These are phyloP conservation scores for Falco punctatus DNA, from an alignment of 2,113 vertebrate species.

Conservation along the genomic window DNA sequence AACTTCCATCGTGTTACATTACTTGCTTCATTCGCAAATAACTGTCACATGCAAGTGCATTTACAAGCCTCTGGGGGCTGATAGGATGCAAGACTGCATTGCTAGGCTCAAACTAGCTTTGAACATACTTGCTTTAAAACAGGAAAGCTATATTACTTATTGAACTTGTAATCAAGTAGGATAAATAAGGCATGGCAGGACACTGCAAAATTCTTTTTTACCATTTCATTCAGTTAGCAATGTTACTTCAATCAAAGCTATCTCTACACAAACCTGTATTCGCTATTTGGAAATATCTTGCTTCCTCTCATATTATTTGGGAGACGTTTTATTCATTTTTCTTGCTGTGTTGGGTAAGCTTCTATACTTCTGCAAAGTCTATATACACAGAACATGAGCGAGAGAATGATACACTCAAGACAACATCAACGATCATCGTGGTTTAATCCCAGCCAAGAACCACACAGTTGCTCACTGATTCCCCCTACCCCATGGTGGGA, in stretches of 20 bases:
- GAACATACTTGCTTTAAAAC: not conserved
- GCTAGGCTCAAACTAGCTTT: not conserved
- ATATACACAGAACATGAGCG: not conserved
- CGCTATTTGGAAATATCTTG: not conserved
- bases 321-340: not conserved
- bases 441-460: not conserved
- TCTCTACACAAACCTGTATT: not conserved
- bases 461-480: fast-evolving
- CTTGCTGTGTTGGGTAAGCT: not conserved
- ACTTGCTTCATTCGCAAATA: not conserved
- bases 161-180: not conserved
- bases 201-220: not conserved
- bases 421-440: not conserved
- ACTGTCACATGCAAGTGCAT: not conserved
- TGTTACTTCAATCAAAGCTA: not conserved
- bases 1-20: not conserved
- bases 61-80: not conserved
- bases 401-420: not conserved
- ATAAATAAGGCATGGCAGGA: not conserved
- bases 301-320: not conserved
- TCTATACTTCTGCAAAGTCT: not conserved
- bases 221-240: not conserved
- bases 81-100: not conserved
- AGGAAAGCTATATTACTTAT: not conserved
- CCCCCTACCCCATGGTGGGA: no score